Evolutionary conservation across 2,113 vertebrate genomes (phyloP).

Genomic region (Lepus timidus): DNA sequence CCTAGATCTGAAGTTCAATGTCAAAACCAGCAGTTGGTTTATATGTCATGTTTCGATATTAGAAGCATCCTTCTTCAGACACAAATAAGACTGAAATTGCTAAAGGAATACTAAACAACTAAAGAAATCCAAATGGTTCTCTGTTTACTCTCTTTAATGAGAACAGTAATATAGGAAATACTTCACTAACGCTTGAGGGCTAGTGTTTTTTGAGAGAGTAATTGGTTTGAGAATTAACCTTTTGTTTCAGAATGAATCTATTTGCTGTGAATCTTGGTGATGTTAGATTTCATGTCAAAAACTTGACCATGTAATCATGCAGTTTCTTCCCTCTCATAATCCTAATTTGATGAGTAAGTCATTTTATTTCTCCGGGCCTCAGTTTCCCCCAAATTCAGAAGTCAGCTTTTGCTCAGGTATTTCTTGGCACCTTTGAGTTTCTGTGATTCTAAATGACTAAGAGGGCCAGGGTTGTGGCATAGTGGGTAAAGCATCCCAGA

Average conservation of each 20-base stretch:
- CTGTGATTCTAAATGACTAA: constrained; percentile 43
- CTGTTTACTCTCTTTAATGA: constrained; percentile 67
- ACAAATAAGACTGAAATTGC: constrained; percentile 73
- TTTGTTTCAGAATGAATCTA: constrained; percentile 64
- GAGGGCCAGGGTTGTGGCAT: too few relatives aligned
- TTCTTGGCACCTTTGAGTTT: constrained; percentile 17
- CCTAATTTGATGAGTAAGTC: not conserved
- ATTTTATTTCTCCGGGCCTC: not conserved
- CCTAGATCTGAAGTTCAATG: constrained; percentile 62
- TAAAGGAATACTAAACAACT: constrained; percentile 56
- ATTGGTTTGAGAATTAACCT: constrained; percentile 73
- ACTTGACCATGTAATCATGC: not conserved
- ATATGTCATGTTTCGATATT: constrained; percentile 62
- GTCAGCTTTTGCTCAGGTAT: not conserved
- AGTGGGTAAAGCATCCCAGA: too few relatives aligned
- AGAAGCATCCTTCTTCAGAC: constrained; percentile 64
- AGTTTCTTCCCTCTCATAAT: not conserved
- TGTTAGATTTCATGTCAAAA: constrained; percentile 18
- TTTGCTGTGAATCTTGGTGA: constrained; percentile 24
- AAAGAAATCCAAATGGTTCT: constrained; percentile 44
- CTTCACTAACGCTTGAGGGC: constrained; percentile 52
- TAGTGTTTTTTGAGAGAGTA: constrained; percentile 54
- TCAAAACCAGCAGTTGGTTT: constrained; percentile 57
- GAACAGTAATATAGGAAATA: constrained; percentile 64
- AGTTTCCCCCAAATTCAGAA: constrained; percentile 49